Conservation (phyloP, 2,113 vertebrate species). For the Arothron firmamentum region DNA sequence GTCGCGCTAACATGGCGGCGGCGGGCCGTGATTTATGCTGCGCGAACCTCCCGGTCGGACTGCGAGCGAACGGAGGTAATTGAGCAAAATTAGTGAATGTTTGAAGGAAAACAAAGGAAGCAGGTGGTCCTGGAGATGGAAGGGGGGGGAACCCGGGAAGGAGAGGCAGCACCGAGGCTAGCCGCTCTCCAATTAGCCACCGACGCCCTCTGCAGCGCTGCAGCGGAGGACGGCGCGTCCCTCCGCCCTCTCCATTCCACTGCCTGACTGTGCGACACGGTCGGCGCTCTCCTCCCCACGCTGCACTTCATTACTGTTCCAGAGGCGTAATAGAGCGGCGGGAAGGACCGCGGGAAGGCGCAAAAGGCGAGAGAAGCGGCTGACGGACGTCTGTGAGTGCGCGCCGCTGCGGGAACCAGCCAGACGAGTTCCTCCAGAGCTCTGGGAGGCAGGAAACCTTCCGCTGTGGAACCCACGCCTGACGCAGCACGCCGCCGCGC, state of each 20-base stretch:
- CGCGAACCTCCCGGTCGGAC: slow-evolving; percentile 25
- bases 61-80: slow-evolving; percentile 6
- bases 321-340: slow-evolving; percentile 56
- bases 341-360: slow-evolving; percentile 62
- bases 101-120: slow-evolving; percentile 25
- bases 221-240: slow-evolving; percentile 63
- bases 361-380: slow-evolving; percentile 15
- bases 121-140: slow-evolving; percentile 5
- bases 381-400: not conserved
- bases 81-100: slow-evolving; percentile 29
- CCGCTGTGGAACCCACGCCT: slow-evolving; percentile 35
- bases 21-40: slow-evolving; percentile 42
- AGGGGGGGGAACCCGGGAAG: slow-evolving; percentile 35
- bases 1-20: slow-evolving; percentile 21
- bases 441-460: slow-evolving; percentile 8
- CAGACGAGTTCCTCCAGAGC: slow-evolving; percentile 19
- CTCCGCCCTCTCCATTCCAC: slow-evolving; percentile 81
- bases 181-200: slow-evolving; percentile 82
- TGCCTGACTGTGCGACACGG: slow-evolving; percentile 79
- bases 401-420: no score
- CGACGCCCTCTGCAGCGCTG: slow-evolving; percentile 73
- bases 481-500: slow-evolving; percentile 42
- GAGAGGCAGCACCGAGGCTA: slow-evolving; percentile 66
- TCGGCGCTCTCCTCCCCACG: slow-evolving; percentile 72
- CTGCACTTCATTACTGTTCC: slow-evolving; percentile 80